A percentile compares a stretch with the other conserved stretches of the same genome.
Evolutionary conservation across 1,140 invertebrate genomes (phyloP).

Genomic region (Dreissena polymorpha): DNA sequence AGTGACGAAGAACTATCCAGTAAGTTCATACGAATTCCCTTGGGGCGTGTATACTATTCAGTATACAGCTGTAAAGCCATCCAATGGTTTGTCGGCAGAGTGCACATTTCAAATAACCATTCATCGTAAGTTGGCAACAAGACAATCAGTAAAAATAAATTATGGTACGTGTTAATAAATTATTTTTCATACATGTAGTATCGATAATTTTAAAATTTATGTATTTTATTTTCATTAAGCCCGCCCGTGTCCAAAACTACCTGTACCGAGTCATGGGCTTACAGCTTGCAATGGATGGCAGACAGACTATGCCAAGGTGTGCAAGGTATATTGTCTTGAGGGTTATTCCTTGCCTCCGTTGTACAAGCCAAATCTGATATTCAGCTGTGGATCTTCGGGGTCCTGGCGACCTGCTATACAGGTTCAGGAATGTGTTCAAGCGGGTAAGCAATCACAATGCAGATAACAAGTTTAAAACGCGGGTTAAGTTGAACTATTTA

Average conservation of each 20-base stretch:
- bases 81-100: constrained; percentile 48
- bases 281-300: constrained; percentile 14
- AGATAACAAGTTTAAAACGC: not conserved
- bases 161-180: not conserved
- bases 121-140: constrained; percentile 41
- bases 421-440: not conserved
- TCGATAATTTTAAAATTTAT: not conserved
- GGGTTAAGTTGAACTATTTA: not conserved
- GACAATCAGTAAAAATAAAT: not conserved
- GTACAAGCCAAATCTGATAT: not conserved
- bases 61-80: constrained; percentile 49
- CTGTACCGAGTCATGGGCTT: not conserved
- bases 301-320: not conserved
- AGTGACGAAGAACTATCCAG: constrained; percentile 48
- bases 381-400: not conserved
- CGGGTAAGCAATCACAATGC: not conserved
- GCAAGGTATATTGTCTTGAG: not conserved
- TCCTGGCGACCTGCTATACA: not conserved
- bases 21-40: constrained; percentile 35
- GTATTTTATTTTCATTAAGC: not conserved
- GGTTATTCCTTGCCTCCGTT: not conserved
- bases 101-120: constrained; percentile 51
- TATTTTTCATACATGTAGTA: not conserved
- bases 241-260: not conserved
- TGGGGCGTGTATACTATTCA: constrained; percentile 57